Evolutionary conservation across 1,140 invertebrate genomes (phyloP).

Genomic region (Diorhabda carinulata): DNA sequence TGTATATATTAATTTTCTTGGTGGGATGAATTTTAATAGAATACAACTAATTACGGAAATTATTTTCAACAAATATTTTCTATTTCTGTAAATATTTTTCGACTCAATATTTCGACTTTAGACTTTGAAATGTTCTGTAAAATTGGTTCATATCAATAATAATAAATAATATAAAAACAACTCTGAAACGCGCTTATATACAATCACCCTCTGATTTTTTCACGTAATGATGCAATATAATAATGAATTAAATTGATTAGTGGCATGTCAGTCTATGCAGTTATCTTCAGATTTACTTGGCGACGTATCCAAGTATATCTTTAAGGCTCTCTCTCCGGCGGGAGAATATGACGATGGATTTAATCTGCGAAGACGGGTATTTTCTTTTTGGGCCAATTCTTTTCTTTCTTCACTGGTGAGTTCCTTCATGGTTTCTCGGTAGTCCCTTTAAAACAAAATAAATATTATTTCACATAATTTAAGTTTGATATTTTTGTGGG

Average conservation of each 20-base stretch:
- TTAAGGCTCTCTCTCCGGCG: slow-evolving; percentile 66
- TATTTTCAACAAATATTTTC: too few relatives aligned
- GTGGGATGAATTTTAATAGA: neutral
- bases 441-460: slow-evolving; percentile 54
- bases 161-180: neutral
- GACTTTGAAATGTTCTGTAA: too few relatives aligned
- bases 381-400: slow-evolving; percentile 60
- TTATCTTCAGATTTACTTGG: slow-evolving; percentile 41
- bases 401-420: slow-evolving; percentile 59
- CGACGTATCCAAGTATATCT: slow-evolving; percentile 65
- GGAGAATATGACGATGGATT: slow-evolving; percentile 49
- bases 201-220: slow-evolving; percentile 13
- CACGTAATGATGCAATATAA: slow-evolving; percentile 40
- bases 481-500: too few relatives aligned
- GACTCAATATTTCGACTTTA: too few relatives aligned
- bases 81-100: too few relatives aligned
- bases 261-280: slow-evolving; percentile 44
- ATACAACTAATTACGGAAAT: too few relatives aligned
- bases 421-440: slow-evolving; percentile 56
- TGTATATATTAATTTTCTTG: neutral
- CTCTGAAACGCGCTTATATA: slow-evolving; percentile 14
- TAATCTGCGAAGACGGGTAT: slow-evolving; percentile 49
- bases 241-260: slow-evolving; percentile 36
- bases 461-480: too few relatives aligned
- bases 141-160: too few relatives aligned